Percentiles rank a stretch among this genome's conserved stretches.
These are phyloP conservation scores for Zaprionus capensis DNA, from an alignment of 1,140 invertebrate species.

Conservation along the genomic window DNA sequence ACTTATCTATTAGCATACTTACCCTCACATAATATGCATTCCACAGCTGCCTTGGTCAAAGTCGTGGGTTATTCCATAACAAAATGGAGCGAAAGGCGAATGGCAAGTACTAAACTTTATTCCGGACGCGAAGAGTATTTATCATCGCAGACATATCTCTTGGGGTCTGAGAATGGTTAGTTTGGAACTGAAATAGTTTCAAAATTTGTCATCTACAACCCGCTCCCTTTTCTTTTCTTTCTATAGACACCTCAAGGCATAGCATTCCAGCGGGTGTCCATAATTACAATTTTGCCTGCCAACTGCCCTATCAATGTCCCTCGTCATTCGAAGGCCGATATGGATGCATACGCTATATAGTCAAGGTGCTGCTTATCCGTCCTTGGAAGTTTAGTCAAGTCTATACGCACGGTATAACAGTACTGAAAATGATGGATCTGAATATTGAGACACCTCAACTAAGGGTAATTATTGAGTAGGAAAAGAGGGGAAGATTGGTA, in stretches of 20 bases:
- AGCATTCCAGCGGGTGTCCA: constrained; percentile 85
- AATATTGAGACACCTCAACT: constrained; percentile 86
- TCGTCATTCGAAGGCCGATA: constrained; percentile 90
- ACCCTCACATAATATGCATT: neutral
- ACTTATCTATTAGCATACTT: too few species aligned
- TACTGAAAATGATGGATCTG: constrained; percentile 89
- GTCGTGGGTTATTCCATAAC: constrained; percentile 72
- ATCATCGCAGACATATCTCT: constrained; percentile 66
- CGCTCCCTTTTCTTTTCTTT: constrained; percentile 60
- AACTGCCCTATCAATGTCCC: constrained; percentile 86
- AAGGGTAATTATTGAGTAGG: constrained; percentile 38
- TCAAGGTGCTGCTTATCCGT: constrained; percentile 88
- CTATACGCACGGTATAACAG: constrained; percentile 89
- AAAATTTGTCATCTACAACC: neutral
- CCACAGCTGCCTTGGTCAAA: constrained; percentile 63
- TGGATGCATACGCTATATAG: constrained; percentile 89
- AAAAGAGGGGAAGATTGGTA: neutral
- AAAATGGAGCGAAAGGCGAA: constrained; percentile 68
- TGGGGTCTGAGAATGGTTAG: constrained; percentile 77
- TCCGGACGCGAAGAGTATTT: constrained; percentile 76
- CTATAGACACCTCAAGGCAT: constrained; percentile 79
- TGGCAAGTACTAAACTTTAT: constrained; percentile 50
- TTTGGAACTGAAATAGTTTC: neutral
- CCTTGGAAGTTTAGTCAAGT: constrained; percentile 91
- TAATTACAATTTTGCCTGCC: constrained; percentile 86